Evolutionary conservation across 37 sponge, comb jelly and placozoan genomes (phyloP), one percentile per base, ranked within the genome.

Genomic region (Hexactinellida sp.): DNA sequence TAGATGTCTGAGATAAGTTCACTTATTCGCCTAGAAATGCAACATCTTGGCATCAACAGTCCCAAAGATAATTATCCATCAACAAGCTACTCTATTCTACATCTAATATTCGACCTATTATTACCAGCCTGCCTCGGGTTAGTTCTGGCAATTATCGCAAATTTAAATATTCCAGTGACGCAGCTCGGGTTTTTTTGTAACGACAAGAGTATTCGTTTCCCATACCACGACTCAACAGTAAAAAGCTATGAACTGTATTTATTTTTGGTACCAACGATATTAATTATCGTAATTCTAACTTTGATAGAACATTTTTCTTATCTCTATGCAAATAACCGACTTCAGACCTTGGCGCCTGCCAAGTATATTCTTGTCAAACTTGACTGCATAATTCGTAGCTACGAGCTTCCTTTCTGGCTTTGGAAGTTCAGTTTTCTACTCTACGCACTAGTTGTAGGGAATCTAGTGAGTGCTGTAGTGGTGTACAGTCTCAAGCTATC

Each of bases 161-260:
- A 7, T 21, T 3, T 25, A 63, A n/a, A 63, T 32, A 21, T 63
- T 63, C 76, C 76, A 32, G 25, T 63, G 5, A 63, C 21, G 5
- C 63, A 86, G 19, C 54, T 54, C 24, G 92, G 92, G 0, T 91
- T 91, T 71, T 91, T 89, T 41, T 91, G 92, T 82, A 76, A 91
- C 82, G 92, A 91, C 54, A 55, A 84, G 85, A 55, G 55, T 32
- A 84, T 91, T 19, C 86, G 88, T 37, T 87, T 84, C 47, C 88
- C 92, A 32, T 86, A 84, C 39, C 39, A 38, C 0, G 84, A 41
- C 0, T 83, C 87, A 39, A 88, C 85, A n/a, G 28, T 84, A 54
- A 10, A 10, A 25, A 25, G 30, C 13, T 63, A 25, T n/a, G 76
- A 63, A 25, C 25, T 63, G 76, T 63, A 63, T 63, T 63, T 63